phyloP scores from a whole-genome alignment of 2,888 invertebrate genomes.

The Drosophila meridiana region DNA sequence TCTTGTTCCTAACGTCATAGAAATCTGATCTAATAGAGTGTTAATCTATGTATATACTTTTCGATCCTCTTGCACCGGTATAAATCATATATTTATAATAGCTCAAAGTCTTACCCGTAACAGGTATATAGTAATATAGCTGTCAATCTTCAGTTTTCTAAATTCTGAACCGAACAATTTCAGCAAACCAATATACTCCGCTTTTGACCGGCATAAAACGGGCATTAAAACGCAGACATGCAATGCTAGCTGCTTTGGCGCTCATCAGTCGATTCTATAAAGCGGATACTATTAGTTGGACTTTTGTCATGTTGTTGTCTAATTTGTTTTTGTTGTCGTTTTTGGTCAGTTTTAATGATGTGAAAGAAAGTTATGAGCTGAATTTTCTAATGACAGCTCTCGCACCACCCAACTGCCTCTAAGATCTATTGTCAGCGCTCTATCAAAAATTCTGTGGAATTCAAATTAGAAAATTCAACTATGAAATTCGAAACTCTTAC shows the following conservation, averaged over 20 bases:
- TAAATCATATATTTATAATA: too few relatives aligned
- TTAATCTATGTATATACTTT: too few relatives aligned
- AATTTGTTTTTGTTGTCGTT: slow-evolving; percentile 47
- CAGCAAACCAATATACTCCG: not conserved
- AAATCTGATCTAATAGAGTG: too few relatives aligned
- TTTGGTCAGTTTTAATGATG: slow-evolving; percentile 71
- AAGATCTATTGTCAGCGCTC: slow-evolving; percentile 48
- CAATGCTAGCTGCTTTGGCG: slow-evolving; percentile 21
- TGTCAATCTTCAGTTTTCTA: not conserved
- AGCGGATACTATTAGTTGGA: slow-evolving; percentile 58
- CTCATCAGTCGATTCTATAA: slow-evolving; percentile 42
- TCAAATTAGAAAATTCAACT: slow-evolving; percentile 16
- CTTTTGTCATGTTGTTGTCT: slow-evolving; percentile 63
- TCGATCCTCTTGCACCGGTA: too few relatives aligned
- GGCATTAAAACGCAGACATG: slow-evolving; percentile 33
- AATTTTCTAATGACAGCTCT: slow-evolving; percentile 66
- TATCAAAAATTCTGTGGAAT: slow-evolving; percentile 33
- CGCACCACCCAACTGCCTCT: slow-evolving; percentile 22
- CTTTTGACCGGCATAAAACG: not conserved
- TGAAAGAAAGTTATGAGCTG: slow-evolving; percentile 69
- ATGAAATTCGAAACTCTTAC: slow-evolving; percentile 12
- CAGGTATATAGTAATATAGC: too few relatives aligned
- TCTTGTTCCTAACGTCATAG: too few relatives aligned
- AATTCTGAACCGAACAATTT: not conserved
- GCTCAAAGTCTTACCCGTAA: too few relatives aligned